phyloP scores from a whole-genome alignment of 2,113 vertebrate species.

The Pteronura brasiliensis region DNA sequence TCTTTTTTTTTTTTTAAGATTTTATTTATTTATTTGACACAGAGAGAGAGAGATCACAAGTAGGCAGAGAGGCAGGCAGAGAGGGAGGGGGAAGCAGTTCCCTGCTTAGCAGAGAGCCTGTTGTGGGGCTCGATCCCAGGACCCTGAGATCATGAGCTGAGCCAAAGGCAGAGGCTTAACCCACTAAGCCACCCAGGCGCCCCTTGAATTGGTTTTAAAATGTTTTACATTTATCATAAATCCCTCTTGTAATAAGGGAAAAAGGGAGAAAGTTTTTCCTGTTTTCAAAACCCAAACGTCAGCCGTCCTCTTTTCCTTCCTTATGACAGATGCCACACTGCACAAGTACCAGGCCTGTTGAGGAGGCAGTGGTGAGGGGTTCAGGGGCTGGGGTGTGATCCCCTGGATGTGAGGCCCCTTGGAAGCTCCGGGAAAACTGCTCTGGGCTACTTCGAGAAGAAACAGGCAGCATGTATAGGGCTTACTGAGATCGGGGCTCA shows the following conservation, averaged over 20 bases:
- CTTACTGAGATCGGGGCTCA: background rate
- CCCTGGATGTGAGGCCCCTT: rapidly evolving
- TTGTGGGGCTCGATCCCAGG: too few relatives aligned
- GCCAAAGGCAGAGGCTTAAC: too few relatives aligned
- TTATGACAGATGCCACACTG: too few relatives aligned
- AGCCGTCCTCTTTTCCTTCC: background rate
- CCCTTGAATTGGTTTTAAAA: background rate
- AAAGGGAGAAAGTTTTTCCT: background rate
- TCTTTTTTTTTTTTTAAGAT: too few relatives aligned
- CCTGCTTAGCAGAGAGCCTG: too few relatives aligned
- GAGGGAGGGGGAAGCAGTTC: too few relatives aligned
- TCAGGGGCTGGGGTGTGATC: background rate
- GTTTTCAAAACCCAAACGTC: background rate
- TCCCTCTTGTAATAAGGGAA: background rate
- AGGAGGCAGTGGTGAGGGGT: background rate
- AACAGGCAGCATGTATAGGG: rapidly evolving
- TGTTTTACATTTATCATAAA: background rate
- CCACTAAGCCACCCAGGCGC: too few relatives aligned
- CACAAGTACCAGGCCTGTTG: background rate
- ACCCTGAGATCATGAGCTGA: too few relatives aligned
- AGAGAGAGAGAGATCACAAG: too few relatives aligned
- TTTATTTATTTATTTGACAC: too few relatives aligned
- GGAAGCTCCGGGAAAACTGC: rapidly evolving
- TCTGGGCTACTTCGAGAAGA: background rate
- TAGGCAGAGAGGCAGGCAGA: too few relatives aligned